Conservation (phyloP, 2,113 vertebrate genomes). For the human region GRCh38 chr5:156166001-156166500, state of each 20-base stretch:
- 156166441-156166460: no score
- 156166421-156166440: no score
- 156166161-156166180: background rate
- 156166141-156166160: background rate
- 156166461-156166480: no score
- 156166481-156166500: no score
- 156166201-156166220: background rate
- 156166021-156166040: slow-evolving; percentile 18
- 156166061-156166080: background rate
- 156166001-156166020: slow-evolving; percentile 20
- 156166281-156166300: background rate
- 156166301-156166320: background rate
- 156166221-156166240: background rate
- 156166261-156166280: no score
- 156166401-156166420: no score
- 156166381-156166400: no score
- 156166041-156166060: slow-evolving; percentile 53
- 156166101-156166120: background rate
- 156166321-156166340: no score
- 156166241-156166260: background rate
- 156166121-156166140: background rate
- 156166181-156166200: background rate
- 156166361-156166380: no score
- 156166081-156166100: background rate
- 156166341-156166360: no score